Conservation (phyloP, 2,797 vertebrate species). For the Nyctalus aviator region DNA sequence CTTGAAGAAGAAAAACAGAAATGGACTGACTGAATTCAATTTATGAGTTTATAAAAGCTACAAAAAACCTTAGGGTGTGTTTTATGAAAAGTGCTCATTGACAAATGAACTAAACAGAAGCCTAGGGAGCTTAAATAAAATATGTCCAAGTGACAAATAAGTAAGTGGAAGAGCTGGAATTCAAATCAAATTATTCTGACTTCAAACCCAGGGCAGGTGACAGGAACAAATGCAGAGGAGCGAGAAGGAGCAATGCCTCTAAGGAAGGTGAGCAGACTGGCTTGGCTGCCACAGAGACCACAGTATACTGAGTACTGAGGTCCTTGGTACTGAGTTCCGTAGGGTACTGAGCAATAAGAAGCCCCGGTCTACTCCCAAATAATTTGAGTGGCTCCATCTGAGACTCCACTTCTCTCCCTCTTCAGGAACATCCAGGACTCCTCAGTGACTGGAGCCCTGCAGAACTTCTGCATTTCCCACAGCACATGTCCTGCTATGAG, state of each 20-base stretch:
- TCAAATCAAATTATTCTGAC: constrained; percentile 30
- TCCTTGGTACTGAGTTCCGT: neutral
- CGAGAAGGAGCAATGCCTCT: neutral
- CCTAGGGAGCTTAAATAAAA: constrained; percentile 28
- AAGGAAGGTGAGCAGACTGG: neutral
- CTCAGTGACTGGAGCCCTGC: neutral
- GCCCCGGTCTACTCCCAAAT: neutral
- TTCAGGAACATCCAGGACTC: neutral
- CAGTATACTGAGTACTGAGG: neutral
- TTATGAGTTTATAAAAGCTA: constrained; percentile 36
- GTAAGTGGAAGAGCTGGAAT: constrained; percentile 18
- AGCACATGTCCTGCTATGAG: neutral
- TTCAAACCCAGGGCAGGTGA: constrained; percentile 26
- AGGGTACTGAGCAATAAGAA: neutral
- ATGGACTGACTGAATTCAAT: constrained; percentile 21
- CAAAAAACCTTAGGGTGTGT: neutral
- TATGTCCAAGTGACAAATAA: constrained; percentile 34
- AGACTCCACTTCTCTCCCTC: neutral
- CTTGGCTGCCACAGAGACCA: neutral
- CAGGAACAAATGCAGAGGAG: neutral
- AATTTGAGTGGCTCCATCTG: neutral
- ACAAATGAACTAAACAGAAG: constrained; percentile 52
- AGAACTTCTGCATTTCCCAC: neutral
- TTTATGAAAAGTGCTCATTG: constrained; percentile 48
- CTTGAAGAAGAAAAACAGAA: constrained; percentile 47